Conservation (phyloP, 2,888 invertebrate species). For the Eilema sororculum region DNA sequence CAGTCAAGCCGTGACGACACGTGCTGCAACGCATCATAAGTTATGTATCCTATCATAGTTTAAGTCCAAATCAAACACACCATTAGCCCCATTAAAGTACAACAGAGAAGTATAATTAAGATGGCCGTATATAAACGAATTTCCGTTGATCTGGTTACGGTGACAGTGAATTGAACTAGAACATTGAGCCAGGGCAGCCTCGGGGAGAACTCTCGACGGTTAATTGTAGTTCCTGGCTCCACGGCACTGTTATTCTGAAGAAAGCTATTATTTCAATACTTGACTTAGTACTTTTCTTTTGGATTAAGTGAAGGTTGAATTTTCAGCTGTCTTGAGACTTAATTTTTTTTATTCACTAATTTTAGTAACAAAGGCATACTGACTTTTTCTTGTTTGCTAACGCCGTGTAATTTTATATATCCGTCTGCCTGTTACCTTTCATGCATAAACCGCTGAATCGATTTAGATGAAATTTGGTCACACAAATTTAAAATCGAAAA, state of each 20-base stretch:
- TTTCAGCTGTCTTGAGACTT: neutral
- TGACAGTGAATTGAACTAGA: constrained; percentile 59
- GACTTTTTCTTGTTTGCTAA: too few relatives aligned
- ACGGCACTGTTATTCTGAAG: constrained; percentile 5
- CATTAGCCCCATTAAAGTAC: constrained; percentile 33
- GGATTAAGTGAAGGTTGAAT: neutral
- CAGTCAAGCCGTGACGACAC: too few relatives aligned
- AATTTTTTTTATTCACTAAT: too few relatives aligned
- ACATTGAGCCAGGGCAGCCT: constrained; percentile 52
- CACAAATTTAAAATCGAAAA: too few relatives aligned
- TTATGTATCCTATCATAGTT: too few relatives aligned
- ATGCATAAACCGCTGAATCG: too few relatives aligned
- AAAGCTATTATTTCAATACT: constrained; percentile 12
- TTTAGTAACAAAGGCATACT: too few relatives aligned
- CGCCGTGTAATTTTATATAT: too few relatives aligned
- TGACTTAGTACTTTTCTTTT: constrained; percentile 8
- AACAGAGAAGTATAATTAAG: constrained; percentile 33
- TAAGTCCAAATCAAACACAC: constrained; percentile 17
- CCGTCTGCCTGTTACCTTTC: too few relatives aligned
- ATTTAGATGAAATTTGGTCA: too few relatives aligned
- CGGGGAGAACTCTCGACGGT: constrained; percentile 49
- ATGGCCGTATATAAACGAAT: constrained; percentile 51
- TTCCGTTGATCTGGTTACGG: constrained; percentile 40
- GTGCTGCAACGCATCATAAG: too few relatives aligned
- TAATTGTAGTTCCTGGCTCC: constrained; percentile 55